Evolutionary conservation across 2,888 invertebrate species (phyloP), one percentile per base, ranked within the genome.

Genomic region (Calliphora vomitoria): DNA sequence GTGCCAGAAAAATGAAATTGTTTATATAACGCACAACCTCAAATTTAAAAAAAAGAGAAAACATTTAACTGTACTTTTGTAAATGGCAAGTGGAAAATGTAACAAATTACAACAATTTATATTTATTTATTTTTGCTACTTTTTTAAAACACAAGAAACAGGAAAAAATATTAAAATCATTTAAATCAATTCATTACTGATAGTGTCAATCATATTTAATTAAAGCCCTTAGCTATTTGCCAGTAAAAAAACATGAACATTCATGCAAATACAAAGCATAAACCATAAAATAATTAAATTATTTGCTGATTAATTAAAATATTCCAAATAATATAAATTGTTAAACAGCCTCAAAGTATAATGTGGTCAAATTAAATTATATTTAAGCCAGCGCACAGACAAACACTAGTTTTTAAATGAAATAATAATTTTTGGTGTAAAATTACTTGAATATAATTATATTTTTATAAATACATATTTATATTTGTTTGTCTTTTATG

Each of bases 271-370:
- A 60, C 44, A 55, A 81, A 74, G 68, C 38, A 60, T 50, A 74
- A 82, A 79, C 79, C 85, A 79, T 82, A 79, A 87, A 82, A 85
- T 82, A 82, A 87, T 87, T 87, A 79, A 87, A 82, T 87, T 87
- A 75, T 85, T 81, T 74, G 74, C 50, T 55, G 78, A 74, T 84
- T 87, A 79, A 87, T 85, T 82, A 69, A 87, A 87, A 78, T 68
- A 44, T 62, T 50, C 62, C 53, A 62, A 68, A 71, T 47, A 41
- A 41, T 53, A 53, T 82, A 41, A 68, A 62, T 38, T 69, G 64
- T 55, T 79, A 58, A 80, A 83, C 38, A 18, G 71, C 79, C 79
- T 64, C 11, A 75, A 83, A 75, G 0, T 80, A 69, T 55, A 44
- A n/a, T 82, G 69, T 53, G 86, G 86, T 79, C 20, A 69, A 75